Evolutionary conservation across 2,888 invertebrate genomes (phyloP).

Genomic region (Chrysina gloriosa): DNA sequence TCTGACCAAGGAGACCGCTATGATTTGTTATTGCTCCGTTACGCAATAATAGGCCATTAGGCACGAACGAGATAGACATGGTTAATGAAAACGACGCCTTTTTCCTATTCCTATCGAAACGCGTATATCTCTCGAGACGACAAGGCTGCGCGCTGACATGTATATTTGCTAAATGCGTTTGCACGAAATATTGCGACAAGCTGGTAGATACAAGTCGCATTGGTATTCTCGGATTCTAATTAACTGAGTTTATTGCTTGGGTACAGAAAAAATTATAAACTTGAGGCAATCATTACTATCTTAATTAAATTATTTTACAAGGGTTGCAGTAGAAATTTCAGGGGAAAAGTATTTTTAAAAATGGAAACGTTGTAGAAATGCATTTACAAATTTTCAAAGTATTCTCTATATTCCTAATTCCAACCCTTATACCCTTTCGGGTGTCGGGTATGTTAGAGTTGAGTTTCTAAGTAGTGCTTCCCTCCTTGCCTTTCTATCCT

Average conservation of each 20-base stretch:
- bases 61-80: neutral
- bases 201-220: neutral
- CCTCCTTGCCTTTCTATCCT: no score
- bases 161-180: neutral
- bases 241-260: neutral
- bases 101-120: slow-evolving; percentile 3
- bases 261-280: neutral
- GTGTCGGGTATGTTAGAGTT: no score
- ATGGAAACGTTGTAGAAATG: no score
- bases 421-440: no score
- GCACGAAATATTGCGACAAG: slow-evolving; percentile 18
- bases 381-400: no score
- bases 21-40: slow-evolving; percentile 11
- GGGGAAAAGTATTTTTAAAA: no score
- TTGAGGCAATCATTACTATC: no score
- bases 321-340: no score
- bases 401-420: no score
- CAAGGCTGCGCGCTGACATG: slow-evolving; percentile 12
- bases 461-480: no score
- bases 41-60: neutral
- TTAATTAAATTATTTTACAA: no score
- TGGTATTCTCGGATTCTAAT: neutral
- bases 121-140: neutral
- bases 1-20: neutral
- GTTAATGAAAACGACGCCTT: slow-evolving; percentile 12